phyloP scores from a whole-genome alignment of 2,888 invertebrate genomes.

The Diplazon laetatorius region DNA sequence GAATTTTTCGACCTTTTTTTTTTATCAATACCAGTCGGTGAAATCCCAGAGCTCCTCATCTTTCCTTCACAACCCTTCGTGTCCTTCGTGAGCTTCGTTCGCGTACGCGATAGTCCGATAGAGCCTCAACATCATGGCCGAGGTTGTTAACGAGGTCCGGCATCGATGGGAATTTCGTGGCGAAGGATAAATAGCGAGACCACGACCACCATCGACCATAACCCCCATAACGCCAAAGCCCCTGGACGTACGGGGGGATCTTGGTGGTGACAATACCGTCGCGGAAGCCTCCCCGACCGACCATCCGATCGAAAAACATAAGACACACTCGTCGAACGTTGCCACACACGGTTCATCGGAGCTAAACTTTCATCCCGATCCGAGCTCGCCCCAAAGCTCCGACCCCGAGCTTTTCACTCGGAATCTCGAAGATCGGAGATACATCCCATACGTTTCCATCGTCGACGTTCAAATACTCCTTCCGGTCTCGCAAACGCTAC shows the following conservation, averaged over 20 bases:
- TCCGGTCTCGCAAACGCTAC: slow-evolving; percentile 13
- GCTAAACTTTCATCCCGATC: slow-evolving; percentile 70
- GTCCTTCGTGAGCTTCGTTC: slow-evolving; percentile 54
- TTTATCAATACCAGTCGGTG: slow-evolving; percentile 62
- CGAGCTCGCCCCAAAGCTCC: slow-evolving; percentile 42
- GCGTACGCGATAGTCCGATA: slow-evolving; percentile 57
- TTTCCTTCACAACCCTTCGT: slow-evolving; percentile 45
- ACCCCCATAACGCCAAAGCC: slow-evolving; percentile 23
- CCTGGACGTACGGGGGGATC: not conserved
- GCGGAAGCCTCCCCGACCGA: not conserved
- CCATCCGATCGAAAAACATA: slow-evolving; percentile 25
- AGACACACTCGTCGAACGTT: not conserved
- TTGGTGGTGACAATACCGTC: slow-evolving; percentile 4
- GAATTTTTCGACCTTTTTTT: too few species aligned
- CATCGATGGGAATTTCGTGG: slow-evolving; percentile 72
- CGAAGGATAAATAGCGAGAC: slow-evolving; percentile 41
- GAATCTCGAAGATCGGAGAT: slow-evolving; percentile 45
- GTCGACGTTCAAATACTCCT: slow-evolving; percentile 27
- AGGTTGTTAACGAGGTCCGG: slow-evolving; percentile 75
- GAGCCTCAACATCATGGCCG: slow-evolving; percentile 56
- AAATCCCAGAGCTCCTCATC: slow-evolving; percentile 46
- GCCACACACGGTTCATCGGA: slow-evolving; percentile 65
- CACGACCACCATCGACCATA: slow-evolving; percentile 55
- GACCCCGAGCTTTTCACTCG: slow-evolving; percentile 28
- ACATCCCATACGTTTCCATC: slow-evolving; percentile 7